A percentile compares a stretch with the other conserved stretches of the same genome.
Evolutionary conservation across 2,888 invertebrate species (phyloP).

Genomic region (Synanthedon formicaeformis): DNA sequence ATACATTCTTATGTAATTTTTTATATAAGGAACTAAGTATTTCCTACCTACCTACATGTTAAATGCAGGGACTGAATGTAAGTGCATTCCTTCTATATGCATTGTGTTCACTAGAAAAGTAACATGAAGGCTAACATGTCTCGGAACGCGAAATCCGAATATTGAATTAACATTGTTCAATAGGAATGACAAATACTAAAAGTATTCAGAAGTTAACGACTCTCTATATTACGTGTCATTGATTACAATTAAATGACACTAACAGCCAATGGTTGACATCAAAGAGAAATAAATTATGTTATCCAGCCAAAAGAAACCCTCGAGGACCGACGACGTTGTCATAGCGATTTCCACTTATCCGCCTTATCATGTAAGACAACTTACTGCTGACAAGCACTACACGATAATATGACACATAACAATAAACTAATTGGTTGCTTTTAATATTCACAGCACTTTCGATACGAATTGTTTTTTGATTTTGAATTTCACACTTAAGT

Average conservation of each 20-base stretch:
- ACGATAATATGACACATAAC: conserved; percentile 5
- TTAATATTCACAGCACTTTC: background rate
- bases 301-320: conserved; percentile 21
- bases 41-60: too few species aligned
- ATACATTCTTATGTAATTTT: too few species aligned
- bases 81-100: too few species aligned
- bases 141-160: conserved; percentile 2
- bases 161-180: conserved; percentile 2
- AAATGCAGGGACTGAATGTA: too few species aligned
- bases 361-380: conserved; percentile 44
- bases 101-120: background rate
- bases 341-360: conserved; percentile 54
- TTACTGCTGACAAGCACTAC: conserved; percentile 31
- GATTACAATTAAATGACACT: background rate
- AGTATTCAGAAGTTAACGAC: conserved; percentile 9
- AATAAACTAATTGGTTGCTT: background rate
- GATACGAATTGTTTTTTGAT: background rate
- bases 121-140: conserved; percentile 15
- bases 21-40: too few species aligned
- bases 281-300: conserved; percentile 12
- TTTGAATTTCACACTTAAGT: conserved; percentile 3
- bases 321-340: conserved; percentile 44
- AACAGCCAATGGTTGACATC: conserved; percentile 8
- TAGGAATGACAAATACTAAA: conserved; percentile 11
- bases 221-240: background rate